Base-by-base conservation (phyloP, 2,888 invertebrate species). In the Mythimna vitellina region DNA sequence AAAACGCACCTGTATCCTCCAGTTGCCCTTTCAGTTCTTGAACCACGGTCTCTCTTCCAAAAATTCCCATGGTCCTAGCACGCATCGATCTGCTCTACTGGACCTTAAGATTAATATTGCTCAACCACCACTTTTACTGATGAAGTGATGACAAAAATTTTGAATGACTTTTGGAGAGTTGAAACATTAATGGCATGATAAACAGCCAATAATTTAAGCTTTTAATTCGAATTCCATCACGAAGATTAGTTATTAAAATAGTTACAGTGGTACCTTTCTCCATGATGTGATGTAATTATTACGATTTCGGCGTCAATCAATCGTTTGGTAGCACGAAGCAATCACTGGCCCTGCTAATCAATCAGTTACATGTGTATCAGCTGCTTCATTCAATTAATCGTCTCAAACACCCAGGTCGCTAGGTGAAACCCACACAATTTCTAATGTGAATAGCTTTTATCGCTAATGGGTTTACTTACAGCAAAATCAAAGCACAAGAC, bases 361-460 rank as follows among this genome's bases (percentile, higher is more conserved):
- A 77, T 83, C 73, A 72, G 62, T 74, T 70, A 63, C 64, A 78
- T 78, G 67, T 68, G 49, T 75, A 83, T 70, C 69, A 58, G 67
- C 32, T 79, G 63, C 72, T 60, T 70, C 76, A 79, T 77, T 79
- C 70, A 72, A 85, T 82, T 77, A 78, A 73, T 74, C 53, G 60
- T 66, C 53, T 65, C 54, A 75, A 77, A 65, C 62, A 51, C 62
- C 42, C 51, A 49, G 73, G 74, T 79, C 70, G 57, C 32, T 56
- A 29, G 71, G 78, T 77, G 76, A 85, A 80, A 82, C 70, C 81
- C 54, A 78, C 67, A 38, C 70, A 78, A 67, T 75, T 78, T 82
- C 83, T 82, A 76, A 85, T 76, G 70, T 68, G 76, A 84, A 78
- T 78, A 35, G 60, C 72, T 76, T 86, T 74, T 76, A 71, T 60